Conservation (phyloP, 2,113 vertebrate genomes). For the Pterocles orientalis region DNA sequence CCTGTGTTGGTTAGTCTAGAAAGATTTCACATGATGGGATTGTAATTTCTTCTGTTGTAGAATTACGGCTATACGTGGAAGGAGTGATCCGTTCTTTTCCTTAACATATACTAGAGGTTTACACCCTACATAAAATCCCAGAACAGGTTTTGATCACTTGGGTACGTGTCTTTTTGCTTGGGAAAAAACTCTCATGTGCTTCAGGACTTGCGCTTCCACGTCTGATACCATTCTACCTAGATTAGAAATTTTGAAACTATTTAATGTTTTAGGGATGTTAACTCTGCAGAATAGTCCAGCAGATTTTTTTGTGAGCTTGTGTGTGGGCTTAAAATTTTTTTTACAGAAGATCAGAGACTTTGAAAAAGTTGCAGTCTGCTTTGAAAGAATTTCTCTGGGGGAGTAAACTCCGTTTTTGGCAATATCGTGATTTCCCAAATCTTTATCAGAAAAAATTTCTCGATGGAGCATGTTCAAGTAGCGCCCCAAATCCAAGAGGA, state of each 20-base stretch:
- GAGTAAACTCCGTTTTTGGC: not conserved
- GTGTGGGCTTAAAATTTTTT: slow-evolving; percentile 46
- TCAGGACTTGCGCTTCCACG: rapidly evolving
- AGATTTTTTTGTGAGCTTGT: not conserved
- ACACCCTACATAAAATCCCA: not conserved
- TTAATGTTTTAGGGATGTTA: not conserved
- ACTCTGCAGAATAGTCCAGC: not conserved
- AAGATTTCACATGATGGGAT: not conserved
- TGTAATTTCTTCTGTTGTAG: not conserved
- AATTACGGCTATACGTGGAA: not conserved
- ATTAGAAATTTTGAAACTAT: not conserved
- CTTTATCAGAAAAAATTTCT: slow-evolving; percentile 6
- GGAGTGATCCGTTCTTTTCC: not conserved
- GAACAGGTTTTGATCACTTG: not conserved
- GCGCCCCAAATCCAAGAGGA: not conserved
- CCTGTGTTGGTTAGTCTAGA: not conserved
- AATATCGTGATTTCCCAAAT: not conserved
- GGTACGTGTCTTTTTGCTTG: not conserved
- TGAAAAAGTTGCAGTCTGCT: slow-evolving; percentile 21
- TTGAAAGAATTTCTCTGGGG: not conserved
- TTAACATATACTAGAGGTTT: not conserved
- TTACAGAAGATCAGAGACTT: not conserved
- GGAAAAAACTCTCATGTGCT: not conserved
- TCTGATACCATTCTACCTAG: not conserved
- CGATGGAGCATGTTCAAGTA: not conserved